A percentile compares a stretch with the other conserved stretches of the same genome.
Conservation (phyloP, 2,888 invertebrate genomes). For the Laothoe populi region DNA sequence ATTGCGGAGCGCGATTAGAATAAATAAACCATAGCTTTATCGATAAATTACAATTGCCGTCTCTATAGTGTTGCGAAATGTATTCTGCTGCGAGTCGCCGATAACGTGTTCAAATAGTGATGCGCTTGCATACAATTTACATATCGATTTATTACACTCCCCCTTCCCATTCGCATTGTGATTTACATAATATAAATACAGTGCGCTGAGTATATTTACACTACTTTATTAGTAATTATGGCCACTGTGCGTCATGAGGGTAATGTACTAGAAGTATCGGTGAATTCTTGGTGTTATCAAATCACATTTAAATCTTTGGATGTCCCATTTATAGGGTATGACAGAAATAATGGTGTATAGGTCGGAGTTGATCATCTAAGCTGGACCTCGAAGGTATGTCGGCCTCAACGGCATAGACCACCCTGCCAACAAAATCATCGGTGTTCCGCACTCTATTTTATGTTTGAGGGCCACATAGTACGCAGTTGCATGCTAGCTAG, state of each 20-base stretch:
- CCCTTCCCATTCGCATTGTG: constrained; percentile 1
- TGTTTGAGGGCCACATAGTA: no score
- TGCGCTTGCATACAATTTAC: constrained; percentile 59
- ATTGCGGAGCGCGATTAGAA: not conserved
- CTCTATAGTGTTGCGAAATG: constrained; percentile 35
- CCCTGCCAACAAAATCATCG: no score
- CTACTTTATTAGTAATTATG: constrained; percentile 8
- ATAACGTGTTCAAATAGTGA: constrained; percentile 64
- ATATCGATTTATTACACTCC: constrained; percentile 47
- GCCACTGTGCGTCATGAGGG: not conserved
- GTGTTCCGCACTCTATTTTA: no score
- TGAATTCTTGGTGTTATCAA: not conserved
- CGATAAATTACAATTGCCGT: constrained; percentile 30
- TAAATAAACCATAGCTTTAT: not conserved
- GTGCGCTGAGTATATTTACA: constrained; percentile 3
- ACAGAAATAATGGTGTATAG: no score
- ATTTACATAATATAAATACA: constrained; percentile 16
- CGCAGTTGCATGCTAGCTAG: no score
- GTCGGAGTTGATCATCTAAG: no score
- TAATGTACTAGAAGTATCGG: not conserved
- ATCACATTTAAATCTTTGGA: not conserved
- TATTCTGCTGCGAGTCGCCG: constrained; percentile 46
- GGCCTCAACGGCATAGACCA: no score
- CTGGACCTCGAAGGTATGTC: no score
- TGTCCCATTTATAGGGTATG: no score